Percentiles rank a stretch among this genome's conserved stretches.
Conservation (phyloP, 2,888 invertebrate species). For the Drosophila barbarae region DNA sequence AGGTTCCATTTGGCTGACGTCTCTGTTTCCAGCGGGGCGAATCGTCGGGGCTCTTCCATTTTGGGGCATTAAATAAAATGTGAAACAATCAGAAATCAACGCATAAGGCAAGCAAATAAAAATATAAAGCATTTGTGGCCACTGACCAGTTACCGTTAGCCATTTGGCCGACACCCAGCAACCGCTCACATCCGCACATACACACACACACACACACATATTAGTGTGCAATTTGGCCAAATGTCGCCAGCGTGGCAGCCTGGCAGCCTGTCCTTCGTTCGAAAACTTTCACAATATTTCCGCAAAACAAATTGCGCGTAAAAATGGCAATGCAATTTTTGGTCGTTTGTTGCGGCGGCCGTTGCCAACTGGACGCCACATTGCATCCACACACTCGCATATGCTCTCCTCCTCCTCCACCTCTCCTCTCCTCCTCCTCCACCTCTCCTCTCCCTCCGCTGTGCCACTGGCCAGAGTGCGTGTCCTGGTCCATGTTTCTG, state of each 20-base stretch:
- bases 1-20: slow-evolving; percentile 17
- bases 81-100: slow-evolving; percentile 73
- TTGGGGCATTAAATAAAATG: slow-evolving; percentile 66
- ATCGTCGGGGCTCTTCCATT: slow-evolving; percentile 5
- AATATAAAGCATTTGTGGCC: slow-evolving; percentile 67
- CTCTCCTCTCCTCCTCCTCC: neutral
- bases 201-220: slow-evolving; percentile 41
- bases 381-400: slow-evolving; percentile 66
- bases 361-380: slow-evolving; percentile 75
- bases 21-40: slow-evolving; percentile 14
- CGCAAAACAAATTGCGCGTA: slow-evolving; percentile 72
- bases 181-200: slow-evolving; percentile 15
- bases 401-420: slow-evolving; percentile 6
- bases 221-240: slow-evolving; percentile 73
- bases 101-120: slow-evolving; percentile 64
- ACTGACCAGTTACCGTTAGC: slow-evolving; percentile 68
- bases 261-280: slow-evolving; percentile 60
- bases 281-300: slow-evolving; percentile 73
- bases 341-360: slow-evolving; percentile 75
- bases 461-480: slow-evolving; percentile 31
- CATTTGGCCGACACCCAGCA: slow-evolving; percentile 46
- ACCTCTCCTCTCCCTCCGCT: neutral
- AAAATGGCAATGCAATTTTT: slow-evolving; percentile 75
- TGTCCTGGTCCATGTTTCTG: slow-evolving; percentile 61
- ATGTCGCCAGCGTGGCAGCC: slow-evolving; percentile 72